Percentiles rank a stretch among this genome's conserved stretches.
These are phyloP conservation scores for Pocota personata DNA, from an alignment of 2,888 invertebrate species.

Conservation along the genomic window DNA sequence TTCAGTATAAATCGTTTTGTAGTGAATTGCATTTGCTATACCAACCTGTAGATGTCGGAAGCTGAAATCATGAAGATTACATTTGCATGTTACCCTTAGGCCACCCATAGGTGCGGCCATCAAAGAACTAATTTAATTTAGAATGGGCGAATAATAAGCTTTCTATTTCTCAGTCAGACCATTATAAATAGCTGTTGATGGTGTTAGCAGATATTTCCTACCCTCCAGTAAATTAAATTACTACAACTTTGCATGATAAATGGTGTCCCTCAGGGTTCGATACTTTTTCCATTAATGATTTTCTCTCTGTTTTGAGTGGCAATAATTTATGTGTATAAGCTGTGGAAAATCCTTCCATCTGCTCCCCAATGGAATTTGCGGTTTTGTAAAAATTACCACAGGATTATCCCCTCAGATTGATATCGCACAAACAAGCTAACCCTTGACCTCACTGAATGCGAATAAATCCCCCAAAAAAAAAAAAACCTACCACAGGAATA, in stretches of 20 bases:
- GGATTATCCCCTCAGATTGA: not conserved
- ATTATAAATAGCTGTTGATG: not conserved
- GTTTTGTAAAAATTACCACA: slow-evolving; percentile 11
- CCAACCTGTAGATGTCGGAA: not conserved
- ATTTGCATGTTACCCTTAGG: not conserved
- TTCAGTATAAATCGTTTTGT: too few species aligned
- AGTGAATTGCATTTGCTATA: too few species aligned
- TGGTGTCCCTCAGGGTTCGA: not conserved
- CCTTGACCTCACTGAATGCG: slow-evolving; percentile 23
- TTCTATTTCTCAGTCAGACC: not conserved
- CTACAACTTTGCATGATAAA: not conserved
- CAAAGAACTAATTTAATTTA: not conserved
- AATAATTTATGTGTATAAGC: not conserved
- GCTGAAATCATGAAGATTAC: not conserved
- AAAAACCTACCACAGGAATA: too few species aligned
- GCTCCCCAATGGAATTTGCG: not conserved
- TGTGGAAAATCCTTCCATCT: not conserved
- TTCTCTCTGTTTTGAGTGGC: not conserved
- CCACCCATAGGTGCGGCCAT: not conserved
- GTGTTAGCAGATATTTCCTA: not conserved
- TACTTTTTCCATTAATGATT: not conserved
- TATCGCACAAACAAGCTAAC: slow-evolving; percentile 32
- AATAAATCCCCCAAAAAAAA: slow-evolving; percentile 11
- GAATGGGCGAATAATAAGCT: too few species aligned
- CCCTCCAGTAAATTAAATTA: not conserved